Evolutionary conservation across 2,888 invertebrate species (phyloP).

Genomic region (Drosophila longiperda): DNA sequence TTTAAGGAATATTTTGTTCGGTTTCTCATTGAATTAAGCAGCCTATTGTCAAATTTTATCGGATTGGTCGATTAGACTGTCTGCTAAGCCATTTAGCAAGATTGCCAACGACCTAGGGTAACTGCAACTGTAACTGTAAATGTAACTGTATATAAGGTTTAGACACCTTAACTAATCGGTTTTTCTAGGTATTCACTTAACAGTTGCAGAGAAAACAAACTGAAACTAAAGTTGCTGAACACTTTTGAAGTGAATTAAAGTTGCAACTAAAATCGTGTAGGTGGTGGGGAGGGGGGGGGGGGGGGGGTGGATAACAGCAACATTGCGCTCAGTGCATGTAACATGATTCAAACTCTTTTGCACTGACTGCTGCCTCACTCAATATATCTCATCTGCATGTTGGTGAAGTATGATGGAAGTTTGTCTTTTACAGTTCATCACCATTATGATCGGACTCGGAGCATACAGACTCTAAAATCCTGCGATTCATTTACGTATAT

Average conservation of each 20-base stretch:
- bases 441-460: conserved; percentile 49
- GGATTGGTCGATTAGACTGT: background rate
- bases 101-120: background rate
- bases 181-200: conserved; percentile 7
- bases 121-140: background rate
- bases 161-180: conserved; percentile 19
- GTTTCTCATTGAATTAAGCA: background rate
- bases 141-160: background rate
- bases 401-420: conserved; percentile 41
- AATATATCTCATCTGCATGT: conserved; percentile 54
- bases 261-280: background rate
- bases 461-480: conserved; percentile 1
- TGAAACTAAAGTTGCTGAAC: conserved; percentile 11
- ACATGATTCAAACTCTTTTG: conserved; percentile 3
- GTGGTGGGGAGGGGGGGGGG: too few species aligned
- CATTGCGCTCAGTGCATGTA: conserved; percentile 9
- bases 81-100: background rate
- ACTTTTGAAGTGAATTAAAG: conserved; percentile 30
- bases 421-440: conserved; percentile 45
- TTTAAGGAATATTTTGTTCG: background rate
- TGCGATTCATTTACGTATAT: conserved; percentile 1
- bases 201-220: conserved; percentile 10
- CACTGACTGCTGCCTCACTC: conserved; percentile 19
- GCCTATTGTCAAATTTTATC: background rate
- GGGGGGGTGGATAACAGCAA: background rate